Percentiles rank a stretch among this genome's conserved stretches.
phyloP scores from a whole-genome alignment of 2,888 invertebrate genomes.

The Petrophora chlorosata region DNA sequence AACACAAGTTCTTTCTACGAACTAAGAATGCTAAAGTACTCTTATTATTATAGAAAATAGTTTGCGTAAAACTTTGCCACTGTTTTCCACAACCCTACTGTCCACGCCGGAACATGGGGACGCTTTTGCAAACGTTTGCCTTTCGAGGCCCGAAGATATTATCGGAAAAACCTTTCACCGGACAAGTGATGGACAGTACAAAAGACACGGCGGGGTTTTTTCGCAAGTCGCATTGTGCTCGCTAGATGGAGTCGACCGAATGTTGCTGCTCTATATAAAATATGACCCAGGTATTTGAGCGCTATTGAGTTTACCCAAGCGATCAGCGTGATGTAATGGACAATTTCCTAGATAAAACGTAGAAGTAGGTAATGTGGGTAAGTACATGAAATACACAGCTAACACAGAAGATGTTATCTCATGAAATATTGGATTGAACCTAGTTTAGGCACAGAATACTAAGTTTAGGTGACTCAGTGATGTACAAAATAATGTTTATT shows the following conservation, averaged over 20 bases:
- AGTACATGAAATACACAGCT: no score
- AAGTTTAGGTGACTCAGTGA: no score
- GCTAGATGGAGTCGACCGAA: conserved; percentile 16
- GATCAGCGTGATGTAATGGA: neutral
- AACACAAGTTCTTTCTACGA: no score
- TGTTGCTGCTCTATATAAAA: neutral
- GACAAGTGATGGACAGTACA: conserved; percentile 25
- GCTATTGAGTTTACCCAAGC: conserved; percentile 3
- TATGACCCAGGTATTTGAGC: conserved; percentile 4
- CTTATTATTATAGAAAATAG: no score
- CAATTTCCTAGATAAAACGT: conserved; percentile 1
- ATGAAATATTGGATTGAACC: no score
- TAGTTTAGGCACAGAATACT: no score
- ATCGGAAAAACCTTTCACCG: conserved; percentile 25
- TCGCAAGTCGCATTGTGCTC: conserved; percentile 17
- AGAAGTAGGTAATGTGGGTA: no score
- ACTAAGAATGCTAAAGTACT: no score
- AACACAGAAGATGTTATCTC: no score
- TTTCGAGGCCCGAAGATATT: conserved; percentile 42
- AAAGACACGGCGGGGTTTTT: conserved; percentile 21
- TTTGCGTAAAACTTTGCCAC: no score
- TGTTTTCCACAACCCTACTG: conserved; percentile 12
- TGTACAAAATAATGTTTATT: no score
- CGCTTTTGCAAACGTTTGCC: conserved; percentile 36
- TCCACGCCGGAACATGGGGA: conserved; percentile 27